Evolutionary conservation across 2,888 invertebrate genomes (phyloP).

Genomic region (Embidobia sp.): DNA sequence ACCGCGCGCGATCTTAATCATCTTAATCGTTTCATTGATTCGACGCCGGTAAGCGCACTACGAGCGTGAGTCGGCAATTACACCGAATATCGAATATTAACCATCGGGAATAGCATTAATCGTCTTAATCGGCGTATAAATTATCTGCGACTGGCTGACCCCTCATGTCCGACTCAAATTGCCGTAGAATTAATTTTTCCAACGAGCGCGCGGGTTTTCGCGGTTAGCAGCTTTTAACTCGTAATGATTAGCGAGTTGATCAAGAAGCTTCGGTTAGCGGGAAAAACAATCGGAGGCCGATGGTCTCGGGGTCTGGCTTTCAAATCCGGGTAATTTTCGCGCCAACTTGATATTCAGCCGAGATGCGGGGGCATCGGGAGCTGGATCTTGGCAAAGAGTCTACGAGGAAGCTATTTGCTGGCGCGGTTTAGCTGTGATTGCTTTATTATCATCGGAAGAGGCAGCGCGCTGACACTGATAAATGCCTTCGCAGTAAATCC

Average conservation of each 20-base stretch:
- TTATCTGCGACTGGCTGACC: slow-evolving; percentile 15
- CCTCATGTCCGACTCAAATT: slow-evolving; percentile 12
- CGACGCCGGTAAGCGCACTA: background rate
- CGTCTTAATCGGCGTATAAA: slow-evolving; percentile 32
- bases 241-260: too few species aligned
- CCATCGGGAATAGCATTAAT: slow-evolving; percentile 1
- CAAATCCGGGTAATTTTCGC: too few species aligned
- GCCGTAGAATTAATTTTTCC: slow-evolving; percentile 37
- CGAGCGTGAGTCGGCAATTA: slow-evolving; percentile 7
- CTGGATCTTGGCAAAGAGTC: too few species aligned
- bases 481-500: slow-evolving; percentile 16
- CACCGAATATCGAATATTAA: slow-evolving; percentile 22
- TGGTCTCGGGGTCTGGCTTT: too few species aligned
- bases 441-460: slow-evolving; percentile 20
- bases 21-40: background rate
- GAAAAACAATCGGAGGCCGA: too few species aligned
- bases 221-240: background rate
- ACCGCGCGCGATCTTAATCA: background rate
- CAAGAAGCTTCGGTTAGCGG: too few species aligned
- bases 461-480: slow-evolving; percentile 32
- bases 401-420: background rate
- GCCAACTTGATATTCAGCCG: too few species aligned
- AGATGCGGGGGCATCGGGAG: too few species aligned
- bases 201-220: too few species aligned
- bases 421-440: slow-evolving; percentile 1